Evolutionary conservation across 2,797 vertebrate genomes (phyloP).

Genomic region (Lepilemur ruficaudatus): DNA sequence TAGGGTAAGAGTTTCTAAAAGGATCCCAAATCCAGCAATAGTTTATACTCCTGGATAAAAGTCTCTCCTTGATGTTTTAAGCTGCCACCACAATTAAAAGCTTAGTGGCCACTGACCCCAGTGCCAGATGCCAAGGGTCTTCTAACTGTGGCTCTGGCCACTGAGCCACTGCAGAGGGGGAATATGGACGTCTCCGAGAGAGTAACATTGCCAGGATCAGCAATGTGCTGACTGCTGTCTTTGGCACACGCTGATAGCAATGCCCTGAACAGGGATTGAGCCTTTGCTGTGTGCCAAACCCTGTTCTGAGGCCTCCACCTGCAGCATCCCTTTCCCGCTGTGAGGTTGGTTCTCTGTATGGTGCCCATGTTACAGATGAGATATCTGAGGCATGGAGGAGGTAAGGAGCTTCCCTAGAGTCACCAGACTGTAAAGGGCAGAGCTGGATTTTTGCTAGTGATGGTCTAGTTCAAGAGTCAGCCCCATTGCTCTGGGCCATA

Average conservation of each 20-base stretch:
- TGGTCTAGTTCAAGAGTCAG: background rate
- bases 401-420: background rate
- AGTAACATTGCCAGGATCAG: accelerated
- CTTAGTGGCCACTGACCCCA: background rate
- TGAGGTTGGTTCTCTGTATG: background rate
- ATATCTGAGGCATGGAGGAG: background rate
- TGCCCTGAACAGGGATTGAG: background rate
- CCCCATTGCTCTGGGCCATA: background rate
- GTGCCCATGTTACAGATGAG: background rate
- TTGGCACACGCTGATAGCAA: background rate
- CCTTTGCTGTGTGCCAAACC: background rate
- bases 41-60: background rate
- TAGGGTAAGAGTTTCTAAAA: background rate
- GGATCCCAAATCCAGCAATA: background rate
- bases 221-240: background rate
- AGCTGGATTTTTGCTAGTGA: background rate
- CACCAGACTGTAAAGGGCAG: background rate
- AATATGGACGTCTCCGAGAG: background rate
- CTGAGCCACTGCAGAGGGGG: background rate
- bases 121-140: background rate
- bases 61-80: background rate
- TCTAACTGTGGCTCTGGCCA: background rate
- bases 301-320: background rate
- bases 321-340: background rate
- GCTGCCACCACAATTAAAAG: background rate